Conservation (phyloP, 2,113 vertebrate species). For the Myrmecophaga tridactyla region DNA sequence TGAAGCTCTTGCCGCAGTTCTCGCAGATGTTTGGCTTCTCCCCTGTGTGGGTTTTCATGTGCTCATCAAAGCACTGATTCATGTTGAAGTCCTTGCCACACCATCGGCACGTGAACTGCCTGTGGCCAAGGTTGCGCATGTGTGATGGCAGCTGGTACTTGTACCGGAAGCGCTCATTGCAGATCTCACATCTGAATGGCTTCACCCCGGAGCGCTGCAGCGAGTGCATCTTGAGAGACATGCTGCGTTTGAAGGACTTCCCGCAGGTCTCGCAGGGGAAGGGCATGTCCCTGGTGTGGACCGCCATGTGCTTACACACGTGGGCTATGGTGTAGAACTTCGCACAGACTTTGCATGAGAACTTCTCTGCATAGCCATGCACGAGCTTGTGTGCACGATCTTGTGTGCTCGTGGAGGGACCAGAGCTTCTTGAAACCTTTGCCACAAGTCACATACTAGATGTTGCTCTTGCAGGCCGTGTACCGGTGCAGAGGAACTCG, state of each 20-base stretch:
- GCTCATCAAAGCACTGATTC: constrained; percentile 99
- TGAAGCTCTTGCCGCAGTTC: constrained; percentile 99
- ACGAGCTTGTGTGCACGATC: constrained; percentile 95
- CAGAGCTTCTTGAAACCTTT: constrained; percentile 98
- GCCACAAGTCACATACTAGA: constrained; percentile 96
- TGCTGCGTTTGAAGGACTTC: constrained; percentile 98
- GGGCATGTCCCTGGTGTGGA: constrained; percentile 99
- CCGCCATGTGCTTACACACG: constrained; percentile 98
- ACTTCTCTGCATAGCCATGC: constrained; percentile 95
- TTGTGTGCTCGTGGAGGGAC: constrained; percentile 96
- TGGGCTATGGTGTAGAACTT: constrained; percentile 99
- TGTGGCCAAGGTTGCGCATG: constrained; percentile 98
- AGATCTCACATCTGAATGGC: constrained; percentile 98
- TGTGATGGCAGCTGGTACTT: constrained; percentile 98
- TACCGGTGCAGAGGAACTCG: constrained; percentile 96
- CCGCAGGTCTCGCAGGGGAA: constrained; percentile 98
- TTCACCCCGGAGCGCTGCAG: constrained; percentile 98
- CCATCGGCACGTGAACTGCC: constrained; percentile 99
- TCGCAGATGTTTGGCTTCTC: constrained; percentile 99
- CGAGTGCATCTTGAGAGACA: constrained; percentile 98
- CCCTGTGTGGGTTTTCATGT: constrained; percentile 91
- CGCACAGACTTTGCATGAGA: constrained; percentile 97
- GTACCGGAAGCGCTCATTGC: constrained; percentile 94
- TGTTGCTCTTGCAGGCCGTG: constrained; percentile 97
- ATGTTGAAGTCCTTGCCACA: constrained; percentile 99